phyloP scores from a whole-genome alignment of 2,797 vertebrate species.

The Podarcis siculus region DNA sequence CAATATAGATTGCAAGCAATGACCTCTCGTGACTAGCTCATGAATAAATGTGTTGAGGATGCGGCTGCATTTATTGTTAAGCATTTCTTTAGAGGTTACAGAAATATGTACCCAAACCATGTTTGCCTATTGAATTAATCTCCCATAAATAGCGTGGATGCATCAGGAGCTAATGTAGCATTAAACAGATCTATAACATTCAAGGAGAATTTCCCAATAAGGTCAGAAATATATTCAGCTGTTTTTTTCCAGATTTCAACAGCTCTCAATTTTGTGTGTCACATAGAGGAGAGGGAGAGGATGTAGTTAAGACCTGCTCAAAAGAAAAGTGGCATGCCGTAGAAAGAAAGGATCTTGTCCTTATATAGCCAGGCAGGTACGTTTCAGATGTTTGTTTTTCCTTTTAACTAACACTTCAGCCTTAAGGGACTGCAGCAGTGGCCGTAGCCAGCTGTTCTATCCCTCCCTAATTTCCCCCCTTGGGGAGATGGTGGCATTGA shows the following conservation, averaged over 20 bases:
- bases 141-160: constrained; percentile 51
- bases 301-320: constrained; percentile 38
- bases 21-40: background rate
- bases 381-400: constrained; percentile 48
- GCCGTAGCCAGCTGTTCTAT: constrained; percentile 46
- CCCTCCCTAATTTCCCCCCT: constrained; percentile 52
- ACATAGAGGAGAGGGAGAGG: constrained; percentile 4
- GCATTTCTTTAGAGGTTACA: constrained; percentile 35
- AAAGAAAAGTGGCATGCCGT: constrained; percentile 26
- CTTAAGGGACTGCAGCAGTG: constrained; percentile 50
- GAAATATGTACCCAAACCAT: constrained; percentile 28
- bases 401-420: constrained; percentile 52
- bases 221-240: background rate
- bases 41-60: background rate
- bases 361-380: constrained; percentile 51
- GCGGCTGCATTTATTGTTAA: constrained; percentile 41
- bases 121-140: constrained; percentile 56
- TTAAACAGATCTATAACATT: constrained; percentile 47
- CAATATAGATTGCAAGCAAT: background rate
- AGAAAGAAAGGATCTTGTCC: constrained; percentile 55
- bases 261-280: background rate
- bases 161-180: constrained; percentile 42
- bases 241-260: background rate
- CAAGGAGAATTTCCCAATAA: background rate
- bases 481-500: constrained; percentile 53